Evolutionary conservation across 2,113 vertebrate genomes (phyloP).

Genomic region (Athene cunicularia): DNA sequence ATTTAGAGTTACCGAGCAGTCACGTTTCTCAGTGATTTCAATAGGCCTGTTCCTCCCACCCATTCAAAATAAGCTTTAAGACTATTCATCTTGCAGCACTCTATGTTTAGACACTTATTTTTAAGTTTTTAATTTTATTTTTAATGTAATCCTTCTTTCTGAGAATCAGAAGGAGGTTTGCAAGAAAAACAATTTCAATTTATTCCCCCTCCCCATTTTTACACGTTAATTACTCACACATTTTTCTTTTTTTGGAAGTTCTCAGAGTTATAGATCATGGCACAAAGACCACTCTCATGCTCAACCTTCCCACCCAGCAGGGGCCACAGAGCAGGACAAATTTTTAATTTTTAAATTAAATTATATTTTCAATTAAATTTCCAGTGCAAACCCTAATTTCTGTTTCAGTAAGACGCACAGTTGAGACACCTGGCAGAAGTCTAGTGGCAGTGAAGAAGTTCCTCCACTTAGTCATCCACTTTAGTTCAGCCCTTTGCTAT

Average conservation of each 20-base stretch:
- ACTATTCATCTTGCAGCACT: not conserved
- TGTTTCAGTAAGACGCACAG: not conserved
- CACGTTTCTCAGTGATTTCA: not conserved
- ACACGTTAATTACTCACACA: not conserved
- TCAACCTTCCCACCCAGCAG: not conserved
- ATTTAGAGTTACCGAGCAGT: not conserved
- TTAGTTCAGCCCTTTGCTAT: not conserved
- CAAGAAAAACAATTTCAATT: not conserved
- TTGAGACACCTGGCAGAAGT: not conserved
- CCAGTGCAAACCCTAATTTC: not conserved
- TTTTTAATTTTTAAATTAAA: not conserved
- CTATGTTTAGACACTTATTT: constrained; percentile 31
- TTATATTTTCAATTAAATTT: not conserved
- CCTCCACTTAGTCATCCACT: not conserved
- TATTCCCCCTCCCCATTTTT: not conserved
- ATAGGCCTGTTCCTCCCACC: not conserved
- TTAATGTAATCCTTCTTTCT: not conserved
- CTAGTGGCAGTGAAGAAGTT: not conserved
- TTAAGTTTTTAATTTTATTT: not conserved
- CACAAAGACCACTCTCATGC: not conserved
- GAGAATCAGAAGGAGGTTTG: not conserved
- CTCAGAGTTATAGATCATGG: not conserved
- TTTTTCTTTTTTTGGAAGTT: not conserved
- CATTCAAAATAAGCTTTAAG: not conserved
- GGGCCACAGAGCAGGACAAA: not conserved